Base-by-base conservation (phyloP, 1,140 invertebrate species). In the Dermatophagoides farinae region DNA sequence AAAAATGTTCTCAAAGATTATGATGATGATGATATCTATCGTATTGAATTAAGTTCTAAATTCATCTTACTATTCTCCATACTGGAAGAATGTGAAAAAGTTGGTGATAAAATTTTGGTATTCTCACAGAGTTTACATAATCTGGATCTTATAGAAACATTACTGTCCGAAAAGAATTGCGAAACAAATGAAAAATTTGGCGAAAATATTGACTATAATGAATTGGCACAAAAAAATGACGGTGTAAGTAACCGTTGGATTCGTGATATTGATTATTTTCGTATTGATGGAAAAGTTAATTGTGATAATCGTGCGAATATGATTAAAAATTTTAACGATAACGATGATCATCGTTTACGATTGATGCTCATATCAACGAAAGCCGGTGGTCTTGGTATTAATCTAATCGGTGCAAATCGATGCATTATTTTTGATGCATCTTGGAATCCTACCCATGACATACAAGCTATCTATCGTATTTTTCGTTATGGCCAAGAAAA, bases 381-480 rank as follows among this genome's bases (percentile, higher is more conserved):
- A 95, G 16, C 63, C 31, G 61, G 63, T 6, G 38, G 47, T 14
- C n/a, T 64, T 16, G 95, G 95, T 6, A 96, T 98, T 51, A 99
- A 99, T 76, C 78, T 99, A 22, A 69, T 79, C 31, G 93, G 92
- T 25, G 95, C 95, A 0, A 97, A 96, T 75, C 75, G 95, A 51
- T 93, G 97, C 0, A 85, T 98, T 23, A 90, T 99, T 38, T 86
- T 97, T 68, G 95, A 99, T 75, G 93, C 92, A 41, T 95, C 89
- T 6, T 98, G 93, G 92, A 98, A 99, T 75, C 95, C 95, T n/a
- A 97, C 92, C 68, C 92, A 97, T 70, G 93, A 98, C 70, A 93
- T 91, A 1, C 93, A 98, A 65, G 92, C 93, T 52, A 90, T 98
- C 1, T 98, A 93, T 72, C 75, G 95, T 67, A 89, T 98, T 39